Evolutionary conservation across 1,140 invertebrate species (phyloP).

Genomic region (Zaprionus vittiger): DNA sequence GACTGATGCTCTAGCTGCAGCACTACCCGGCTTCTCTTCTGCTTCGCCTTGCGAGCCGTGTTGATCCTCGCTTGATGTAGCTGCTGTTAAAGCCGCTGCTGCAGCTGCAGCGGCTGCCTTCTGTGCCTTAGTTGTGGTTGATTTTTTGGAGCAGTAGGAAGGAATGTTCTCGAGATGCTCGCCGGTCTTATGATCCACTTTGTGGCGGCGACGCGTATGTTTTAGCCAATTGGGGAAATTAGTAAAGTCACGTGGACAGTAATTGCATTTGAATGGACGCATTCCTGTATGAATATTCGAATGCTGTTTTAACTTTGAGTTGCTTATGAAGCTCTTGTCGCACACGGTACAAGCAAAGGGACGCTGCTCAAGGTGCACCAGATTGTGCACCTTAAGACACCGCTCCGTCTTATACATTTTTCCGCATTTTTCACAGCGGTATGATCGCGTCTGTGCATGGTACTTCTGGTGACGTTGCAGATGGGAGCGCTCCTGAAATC

Average conservation of each 20-base stretch:
- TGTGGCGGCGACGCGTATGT: slow-evolving; percentile 86
- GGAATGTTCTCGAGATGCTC: slow-evolving; percentile 84
- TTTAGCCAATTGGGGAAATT: slow-evolving; percentile 87
- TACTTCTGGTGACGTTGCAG: slow-evolving; percentile 85
- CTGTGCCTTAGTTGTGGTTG: slow-evolving; percentile 69
- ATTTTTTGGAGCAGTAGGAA: slow-evolving; percentile 82
- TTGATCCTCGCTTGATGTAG: slow-evolving; percentile 16
- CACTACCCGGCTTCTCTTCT: slow-evolving; percentile 13
- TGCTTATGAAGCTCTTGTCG: slow-evolving; percentile 85
- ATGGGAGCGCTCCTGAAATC: slow-evolving; percentile 85
- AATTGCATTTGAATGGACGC: slow-evolving; percentile 86
- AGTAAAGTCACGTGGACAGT: slow-evolving; percentile 86
- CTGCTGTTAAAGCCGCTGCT: slow-evolving; percentile 47
- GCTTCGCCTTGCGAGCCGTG: slow-evolving; percentile 20
- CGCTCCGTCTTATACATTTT: slow-evolving; percentile 86
- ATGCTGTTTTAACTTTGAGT: slow-evolving; percentile 86
- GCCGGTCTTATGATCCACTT: slow-evolving; percentile 86
- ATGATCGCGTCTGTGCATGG: slow-evolving; percentile 85
- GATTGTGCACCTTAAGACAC: slow-evolving; percentile 85
- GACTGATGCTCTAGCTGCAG: slow-evolving; percentile 15
- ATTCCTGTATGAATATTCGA: slow-evolving; percentile 86
- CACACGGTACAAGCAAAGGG: slow-evolving; percentile 85
- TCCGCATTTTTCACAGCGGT: slow-evolving; percentile 84
- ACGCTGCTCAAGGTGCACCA: slow-evolving; percentile 84
- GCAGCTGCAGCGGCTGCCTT: slow-evolving; percentile 65